These are phyloP conservation scores for Hyperopisus bebe DNA, from an alignment of 2,113 vertebrate species.

Conservation along the genomic window DNA sequence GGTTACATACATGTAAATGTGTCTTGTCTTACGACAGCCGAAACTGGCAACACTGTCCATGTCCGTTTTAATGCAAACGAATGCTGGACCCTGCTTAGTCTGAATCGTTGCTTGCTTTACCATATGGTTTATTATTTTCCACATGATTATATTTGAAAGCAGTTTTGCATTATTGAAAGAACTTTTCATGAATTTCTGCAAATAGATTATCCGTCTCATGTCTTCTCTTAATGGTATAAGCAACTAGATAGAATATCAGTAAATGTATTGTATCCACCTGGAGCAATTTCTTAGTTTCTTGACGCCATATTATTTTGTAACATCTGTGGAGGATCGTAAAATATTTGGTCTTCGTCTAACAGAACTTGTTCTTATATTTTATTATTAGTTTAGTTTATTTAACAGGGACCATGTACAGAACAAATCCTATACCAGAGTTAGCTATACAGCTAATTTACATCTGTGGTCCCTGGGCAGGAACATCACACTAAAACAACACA, in stretches of 20 bases:
- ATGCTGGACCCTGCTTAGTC: background rate
- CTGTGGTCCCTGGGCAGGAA: too few species aligned
- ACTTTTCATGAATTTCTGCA: background rate
- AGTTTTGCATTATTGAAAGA: background rate
- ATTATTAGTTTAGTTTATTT: too few species aligned
- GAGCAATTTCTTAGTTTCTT: background rate
- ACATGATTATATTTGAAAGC: background rate
- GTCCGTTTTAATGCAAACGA: background rate
- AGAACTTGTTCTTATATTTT: background rate
- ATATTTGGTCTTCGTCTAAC: background rate
- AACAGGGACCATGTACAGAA: too few species aligned
- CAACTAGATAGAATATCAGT: background rate
- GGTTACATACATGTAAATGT: too few species aligned
- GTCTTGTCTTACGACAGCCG: too few species aligned
- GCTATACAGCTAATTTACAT: too few species aligned
- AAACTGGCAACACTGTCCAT: background rate
- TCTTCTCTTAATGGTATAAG: background rate
- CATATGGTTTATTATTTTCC: background rate
- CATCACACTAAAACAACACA: too few species aligned
- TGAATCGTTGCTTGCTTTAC: background rate
- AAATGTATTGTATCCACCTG: too few species aligned
- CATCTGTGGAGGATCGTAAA: background rate
- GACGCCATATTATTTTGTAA: background rate
- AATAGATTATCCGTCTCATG: background rate
- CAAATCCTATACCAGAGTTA: too few species aligned